Base-by-base conservation (phyloP, 2,113 vertebrate species). In the Trichomycterus rosablanca region DNA sequence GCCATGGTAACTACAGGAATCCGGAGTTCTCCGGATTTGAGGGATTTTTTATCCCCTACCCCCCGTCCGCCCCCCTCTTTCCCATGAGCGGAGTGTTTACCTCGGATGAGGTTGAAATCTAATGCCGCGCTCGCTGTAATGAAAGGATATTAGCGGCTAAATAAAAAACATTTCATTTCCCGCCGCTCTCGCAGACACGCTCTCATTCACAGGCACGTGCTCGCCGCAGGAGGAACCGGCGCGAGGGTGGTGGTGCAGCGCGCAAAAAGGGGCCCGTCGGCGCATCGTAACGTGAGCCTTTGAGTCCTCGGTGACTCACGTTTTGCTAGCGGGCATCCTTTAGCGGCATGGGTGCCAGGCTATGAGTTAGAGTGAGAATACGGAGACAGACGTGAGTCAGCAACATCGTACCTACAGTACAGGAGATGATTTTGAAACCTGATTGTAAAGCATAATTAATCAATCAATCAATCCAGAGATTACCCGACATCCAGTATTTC, bases 1-100 rank as follows among this genome's bases (percentile, higher is more conserved):
- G 45, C 72, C 50, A 70, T 74, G 67, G 72, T 59, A 74, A 74
- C 72, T 59, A 70, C 72, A 70, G 60, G 59, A 70, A 63, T 58
- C 67, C 40, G 72, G 66, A 70, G 67, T 56, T 70, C 67, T 40
- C 53, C 28, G 35, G 67, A 54, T 67, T 59, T 55, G 42, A 68
- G 59, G 53, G 22, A 30, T 63, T 61, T 61, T 32, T 43, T 15
- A 43, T 19, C 34, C 48, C 2, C 53, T 42, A 52, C n/a, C 39
- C 14, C 26, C 2, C 53, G 35, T 52, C n/a, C 39, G 11, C 26
- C 52, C 30, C 34, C 23, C 34, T 19, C 6, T 50, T 26, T 26
- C 42, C 32, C 46, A 32, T 30, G 51, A 67, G 52, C 53, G 46
- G 40, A 67, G 39, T 67, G 59, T 72, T 72, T 72, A 67, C 59